These are phyloP conservation scores for Mythimna ferrago DNA, from an alignment of 2,888 invertebrate species.

Conservation along the genomic window DNA sequence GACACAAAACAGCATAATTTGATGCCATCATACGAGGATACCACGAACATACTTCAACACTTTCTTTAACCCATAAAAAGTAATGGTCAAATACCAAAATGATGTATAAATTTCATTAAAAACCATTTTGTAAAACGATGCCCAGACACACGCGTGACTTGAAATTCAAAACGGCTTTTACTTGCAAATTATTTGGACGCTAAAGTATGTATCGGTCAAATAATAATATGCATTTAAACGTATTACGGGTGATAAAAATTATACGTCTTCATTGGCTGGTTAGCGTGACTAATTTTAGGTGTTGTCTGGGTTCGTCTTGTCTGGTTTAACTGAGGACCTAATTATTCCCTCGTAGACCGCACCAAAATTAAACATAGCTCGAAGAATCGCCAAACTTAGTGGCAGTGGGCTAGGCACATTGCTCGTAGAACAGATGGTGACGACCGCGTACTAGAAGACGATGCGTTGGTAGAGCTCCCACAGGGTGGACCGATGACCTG, in stretches of 20 bases:
- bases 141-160: slow-evolving; percentile 48
- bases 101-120: slow-evolving; percentile 62
- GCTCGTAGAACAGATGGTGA: too few species aligned
- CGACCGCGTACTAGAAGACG: too few species aligned
- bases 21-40: slow-evolving; percentile 5
- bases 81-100: slow-evolving; percentile 46
- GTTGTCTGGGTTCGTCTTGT: not conserved
- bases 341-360: too few species aligned
- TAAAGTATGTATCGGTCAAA: slow-evolving; percentile 34
- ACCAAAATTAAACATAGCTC: too few species aligned
- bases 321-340: too few species aligned
- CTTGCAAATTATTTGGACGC: slow-evolving; percentile 54
- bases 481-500: too few species aligned
- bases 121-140: slow-evolving; percentile 57
- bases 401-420: too few species aligned
- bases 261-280: slow-evolving; percentile 14
- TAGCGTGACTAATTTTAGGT: slow-evolving; percentile 12
- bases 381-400: too few species aligned
- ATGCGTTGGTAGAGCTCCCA: too few species aligned
- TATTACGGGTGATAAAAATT: slow-evolving; percentile 53
- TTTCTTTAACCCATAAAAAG: slow-evolving; percentile 57
- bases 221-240: slow-evolving; percentile 54
- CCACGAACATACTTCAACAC: slow-evolving; percentile 43
- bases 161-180: slow-evolving; percentile 43
- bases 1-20: slow-evolving; percentile 15